These are phyloP conservation scores for Unio delphinus DNA, from an alignment of 2,888 invertebrate species.

Conservation along the genomic window DNA sequence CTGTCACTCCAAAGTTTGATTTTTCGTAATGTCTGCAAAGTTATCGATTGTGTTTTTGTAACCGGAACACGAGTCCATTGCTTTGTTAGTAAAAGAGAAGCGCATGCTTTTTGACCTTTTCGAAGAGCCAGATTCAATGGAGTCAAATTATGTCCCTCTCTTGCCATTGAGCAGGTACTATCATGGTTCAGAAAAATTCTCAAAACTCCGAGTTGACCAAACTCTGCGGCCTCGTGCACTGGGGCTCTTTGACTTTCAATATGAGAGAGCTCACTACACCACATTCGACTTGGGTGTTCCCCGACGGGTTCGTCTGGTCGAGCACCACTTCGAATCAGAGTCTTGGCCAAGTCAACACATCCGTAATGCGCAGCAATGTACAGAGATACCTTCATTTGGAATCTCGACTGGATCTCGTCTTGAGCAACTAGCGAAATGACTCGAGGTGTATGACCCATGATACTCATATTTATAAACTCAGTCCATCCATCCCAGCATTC, in stretches of 20 bases:
- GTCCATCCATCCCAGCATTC: conserved; percentile 71
- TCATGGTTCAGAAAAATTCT: conserved; percentile 67
- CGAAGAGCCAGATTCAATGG: conserved; percentile 67
- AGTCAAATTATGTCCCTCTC: conserved; percentile 64
- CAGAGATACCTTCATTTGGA: conserved; percentile 68
- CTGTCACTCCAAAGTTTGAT: conserved; percentile 66
- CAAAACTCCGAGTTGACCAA: conserved; percentile 63
- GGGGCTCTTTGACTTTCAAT: conserved; percentile 62
- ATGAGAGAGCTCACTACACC: conserved; percentile 63
- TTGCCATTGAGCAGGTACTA: conserved; percentile 63
- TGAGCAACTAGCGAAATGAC: conserved; percentile 56
- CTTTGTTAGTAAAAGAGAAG: conserved; percentile 68
- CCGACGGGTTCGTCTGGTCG: conserved; percentile 67
- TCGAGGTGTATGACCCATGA: conserved; percentile 64
- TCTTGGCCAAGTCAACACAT: conserved; percentile 66
- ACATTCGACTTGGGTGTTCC: conserved; percentile 64
- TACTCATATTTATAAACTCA: conserved; percentile 64
- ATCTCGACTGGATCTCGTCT: conserved; percentile 62
- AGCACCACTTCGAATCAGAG: conserved; percentile 56
- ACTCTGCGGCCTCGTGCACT: conserved; percentile 67
- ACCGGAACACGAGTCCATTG: conserved; percentile 69
- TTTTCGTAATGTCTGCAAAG: conserved; percentile 60
- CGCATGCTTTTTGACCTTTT: conserved; percentile 63
- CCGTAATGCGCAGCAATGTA: conserved; percentile 69
- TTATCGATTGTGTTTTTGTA: conserved; percentile 53